These are phyloP conservation scores for Addax nasomaculatus DNA, from an alignment of 2,113 vertebrate species.

Conservation along the genomic window DNA sequence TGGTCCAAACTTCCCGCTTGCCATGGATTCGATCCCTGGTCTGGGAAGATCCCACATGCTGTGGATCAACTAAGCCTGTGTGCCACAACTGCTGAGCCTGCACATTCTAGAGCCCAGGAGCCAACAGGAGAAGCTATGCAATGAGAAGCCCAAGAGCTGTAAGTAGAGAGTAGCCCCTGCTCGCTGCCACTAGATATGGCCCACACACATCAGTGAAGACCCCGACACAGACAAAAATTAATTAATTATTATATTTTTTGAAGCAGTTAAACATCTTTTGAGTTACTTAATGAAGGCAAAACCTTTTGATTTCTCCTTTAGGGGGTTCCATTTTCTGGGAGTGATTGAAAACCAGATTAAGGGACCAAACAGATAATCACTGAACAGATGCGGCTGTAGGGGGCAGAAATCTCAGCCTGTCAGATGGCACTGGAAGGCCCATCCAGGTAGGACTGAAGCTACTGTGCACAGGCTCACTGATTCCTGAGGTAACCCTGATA, in stretches of 20 bases:
- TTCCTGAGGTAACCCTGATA: neutral
- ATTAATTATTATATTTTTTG: neutral
- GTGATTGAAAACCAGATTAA: neutral
- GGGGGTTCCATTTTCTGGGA: neutral
- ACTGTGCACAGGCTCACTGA: neutral
- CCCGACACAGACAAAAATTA: neutral
- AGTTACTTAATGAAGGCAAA: neutral
- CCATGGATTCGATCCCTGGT: neutral
- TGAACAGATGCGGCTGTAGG: neutral
- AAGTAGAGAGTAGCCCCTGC: neutral
- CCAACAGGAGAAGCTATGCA: neutral
- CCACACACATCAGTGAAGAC: neutral
- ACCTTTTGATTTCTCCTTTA: neutral
- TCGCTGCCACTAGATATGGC: neutral
- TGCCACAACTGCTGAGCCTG: neutral
- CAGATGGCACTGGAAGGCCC: no score
- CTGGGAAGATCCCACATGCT: neutral
- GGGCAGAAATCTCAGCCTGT: neutral
- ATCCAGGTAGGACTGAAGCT: neutral
- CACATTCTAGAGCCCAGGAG: neutral
- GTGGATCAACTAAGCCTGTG: neutral
- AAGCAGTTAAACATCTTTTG: neutral
- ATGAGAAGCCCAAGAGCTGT: neutral
- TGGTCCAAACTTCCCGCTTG: neutral
- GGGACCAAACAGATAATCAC: accelerated